Evolutionary conservation across 1,140 invertebrate species (phyloP).

Genomic region (Popillia japonica): DNA sequence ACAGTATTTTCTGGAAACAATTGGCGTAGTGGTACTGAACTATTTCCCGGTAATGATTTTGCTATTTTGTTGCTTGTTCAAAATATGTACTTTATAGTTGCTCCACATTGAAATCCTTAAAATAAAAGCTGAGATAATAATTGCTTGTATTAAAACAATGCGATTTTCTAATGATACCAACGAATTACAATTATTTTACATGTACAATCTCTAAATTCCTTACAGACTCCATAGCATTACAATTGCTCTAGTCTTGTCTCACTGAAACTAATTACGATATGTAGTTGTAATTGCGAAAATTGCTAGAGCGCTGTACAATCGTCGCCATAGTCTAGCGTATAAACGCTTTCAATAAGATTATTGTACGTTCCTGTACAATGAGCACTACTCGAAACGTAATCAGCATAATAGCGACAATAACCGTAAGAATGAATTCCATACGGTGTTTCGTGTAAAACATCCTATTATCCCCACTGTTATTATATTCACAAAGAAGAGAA

Average conservation of each 20-base stretch:
- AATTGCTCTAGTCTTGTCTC: not conserved
- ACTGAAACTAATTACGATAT: not conserved
- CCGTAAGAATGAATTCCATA: slow-evolving; percentile 13
- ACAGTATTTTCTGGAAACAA: too few species aligned
- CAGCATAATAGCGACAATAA: not conserved
- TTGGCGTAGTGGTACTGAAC: too few species aligned
- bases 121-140: too few species aligned
- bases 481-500: not conserved
- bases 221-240: not conserved
- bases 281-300: not conserved
- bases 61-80: too few species aligned
- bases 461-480: not conserved
- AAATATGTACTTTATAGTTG: too few species aligned
- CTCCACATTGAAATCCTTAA: too few species aligned
- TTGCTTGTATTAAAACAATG: too few species aligned
- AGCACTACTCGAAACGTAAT: not conserved
- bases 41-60: too few species aligned
- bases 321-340: not conserved
- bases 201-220: not conserved
- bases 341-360: not conserved
- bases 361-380: not conserved
- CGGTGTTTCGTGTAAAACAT: not conserved
- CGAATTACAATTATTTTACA: not conserved
- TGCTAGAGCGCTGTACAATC: not conserved
- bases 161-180: not conserved